Conservation (phyloP, 2,113 vertebrate species). For the Macquaria ambigua region DNA sequence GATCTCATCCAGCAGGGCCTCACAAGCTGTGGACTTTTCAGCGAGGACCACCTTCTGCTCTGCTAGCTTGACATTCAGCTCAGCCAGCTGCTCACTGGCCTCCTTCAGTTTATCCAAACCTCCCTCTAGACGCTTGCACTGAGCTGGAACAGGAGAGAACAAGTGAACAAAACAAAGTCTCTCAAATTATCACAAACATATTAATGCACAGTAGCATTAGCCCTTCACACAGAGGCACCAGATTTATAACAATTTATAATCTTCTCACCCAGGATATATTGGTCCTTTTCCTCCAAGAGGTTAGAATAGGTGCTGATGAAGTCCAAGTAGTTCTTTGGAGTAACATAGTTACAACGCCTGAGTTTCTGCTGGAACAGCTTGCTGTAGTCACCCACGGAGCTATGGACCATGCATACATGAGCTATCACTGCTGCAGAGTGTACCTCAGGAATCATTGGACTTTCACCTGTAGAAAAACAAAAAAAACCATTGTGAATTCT, state of each 20-base stretch:
- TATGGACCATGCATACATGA: conserved; percentile 92
- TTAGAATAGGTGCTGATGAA: conserved; percentile 91
- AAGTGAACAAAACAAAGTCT: not conserved
- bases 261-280: conserved; percentile 89
- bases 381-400: conserved; percentile 90
- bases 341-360: conserved; percentile 92
- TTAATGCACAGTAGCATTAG: not conserved
- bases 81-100: conserved; percentile 91
- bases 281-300: conserved; percentile 91
- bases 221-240: not conserved
- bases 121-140: conserved; percentile 92
- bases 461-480: conserved; percentile 82
- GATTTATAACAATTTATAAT: not conserved
- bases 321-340: conserved; percentile 96
- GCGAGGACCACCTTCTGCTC: conserved; percentile 93
- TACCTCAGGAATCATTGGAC: conserved; percentile 84
- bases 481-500: not conserved
- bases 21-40: conserved; percentile 92
- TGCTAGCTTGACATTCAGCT: conserved; percentile 92
- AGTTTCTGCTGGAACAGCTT: conserved; percentile 91
- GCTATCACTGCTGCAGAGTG: conserved; percentile 81
- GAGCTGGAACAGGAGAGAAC: conserved; percentile 80
- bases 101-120: conserved; percentile 96
- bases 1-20: conserved; percentile 90
- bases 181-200: conserved; percentile 1